A percentile compares a stretch with the other conserved stretches of the same genome.
Conservation (phyloP, 2,797 vertebrate genomes). For the Sitta carolinensis region DNA sequence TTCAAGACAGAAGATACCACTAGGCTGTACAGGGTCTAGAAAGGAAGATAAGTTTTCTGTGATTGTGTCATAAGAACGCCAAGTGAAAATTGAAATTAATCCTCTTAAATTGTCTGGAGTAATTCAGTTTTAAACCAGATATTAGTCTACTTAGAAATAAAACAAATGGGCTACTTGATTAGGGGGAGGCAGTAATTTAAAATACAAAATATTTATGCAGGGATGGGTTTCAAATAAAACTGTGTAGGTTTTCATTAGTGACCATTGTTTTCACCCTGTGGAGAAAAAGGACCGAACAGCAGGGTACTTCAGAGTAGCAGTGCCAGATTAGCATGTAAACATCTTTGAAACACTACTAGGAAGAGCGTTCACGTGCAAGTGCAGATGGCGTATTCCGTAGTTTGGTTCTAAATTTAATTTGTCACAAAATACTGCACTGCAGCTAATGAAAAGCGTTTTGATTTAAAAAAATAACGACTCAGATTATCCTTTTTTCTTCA, state of each 20-base stretch:
- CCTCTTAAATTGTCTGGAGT: conserved; percentile 31
- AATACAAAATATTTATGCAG: neutral
- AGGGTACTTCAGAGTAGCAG: conserved; percentile 24
- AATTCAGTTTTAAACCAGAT: conserved; percentile 27
- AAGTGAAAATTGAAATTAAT: conserved; percentile 65
- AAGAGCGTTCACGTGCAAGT: conserved; percentile 10
- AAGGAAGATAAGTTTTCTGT: conserved; percentile 45
- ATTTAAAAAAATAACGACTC: conserved; percentile 40
- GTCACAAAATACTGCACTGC: conserved; percentile 31
- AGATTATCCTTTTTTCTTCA: conserved; percentile 16
- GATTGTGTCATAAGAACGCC: conserved; percentile 27
- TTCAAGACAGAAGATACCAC: conserved; percentile 39
- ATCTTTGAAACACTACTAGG: neutral
- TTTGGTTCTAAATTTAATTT: conserved; percentile 59
- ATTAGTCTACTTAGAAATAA: conserved; percentile 21
- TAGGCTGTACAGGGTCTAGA: conserved; percentile 1
- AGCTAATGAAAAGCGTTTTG: conserved; percentile 54
- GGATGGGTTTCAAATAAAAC: neutral
- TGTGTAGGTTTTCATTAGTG: conserved; percentile 28
- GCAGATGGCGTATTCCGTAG: neutral
- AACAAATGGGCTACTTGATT: neutral
- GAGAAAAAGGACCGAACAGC: conserved; percentile 9
- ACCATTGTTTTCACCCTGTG: conserved; percentile 39
- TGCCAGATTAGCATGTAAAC: conserved; percentile 48
- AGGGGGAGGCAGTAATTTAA: conserved; percentile 26